Evolutionary conservation across 1,140 invertebrate genomes (phyloP).

Genomic region (Tyrophagus putrescentiae): DNA sequence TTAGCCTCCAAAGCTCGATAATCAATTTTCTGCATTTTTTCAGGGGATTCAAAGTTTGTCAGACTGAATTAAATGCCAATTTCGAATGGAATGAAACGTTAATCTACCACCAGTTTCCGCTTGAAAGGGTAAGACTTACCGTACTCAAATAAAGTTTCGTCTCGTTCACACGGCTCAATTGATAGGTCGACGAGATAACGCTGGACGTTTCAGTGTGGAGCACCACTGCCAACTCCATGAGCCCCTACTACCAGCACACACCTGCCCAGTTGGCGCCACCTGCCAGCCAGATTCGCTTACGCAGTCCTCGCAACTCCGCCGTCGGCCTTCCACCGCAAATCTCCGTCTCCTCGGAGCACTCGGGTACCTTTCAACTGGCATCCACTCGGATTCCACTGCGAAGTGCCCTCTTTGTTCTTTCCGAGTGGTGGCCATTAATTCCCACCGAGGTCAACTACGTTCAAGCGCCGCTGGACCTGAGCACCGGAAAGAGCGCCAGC

Average conservation of each 20-base stretch:
- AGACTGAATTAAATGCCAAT: constrained; percentile 20
- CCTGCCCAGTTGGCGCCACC: background rate
- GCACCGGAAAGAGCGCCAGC: background rate
- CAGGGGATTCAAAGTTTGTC: constrained; percentile 23
- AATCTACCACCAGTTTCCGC: constrained; percentile 26
- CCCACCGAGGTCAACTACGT: background rate
- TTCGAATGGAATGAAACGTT: constrained; percentile 25
- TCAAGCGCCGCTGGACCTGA: background rate
- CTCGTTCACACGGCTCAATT: background rate
- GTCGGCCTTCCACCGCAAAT: background rate
- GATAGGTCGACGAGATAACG: constrained; percentile 22
- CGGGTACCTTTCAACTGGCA: constrained; percentile 11
- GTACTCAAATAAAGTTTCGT: background rate
- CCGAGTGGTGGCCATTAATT: constrained; percentile 25
- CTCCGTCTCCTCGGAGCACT: background rate
- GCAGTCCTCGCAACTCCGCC: background rate
- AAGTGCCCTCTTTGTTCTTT: constrained; percentile 17
- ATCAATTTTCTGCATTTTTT: background rate
- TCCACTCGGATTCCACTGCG: constrained; percentile 23
- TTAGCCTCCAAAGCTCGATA: background rate
- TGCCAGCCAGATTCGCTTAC: background rate
- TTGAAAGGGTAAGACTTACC: constrained; percentile 21
- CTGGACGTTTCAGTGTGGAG: constrained; percentile 23
- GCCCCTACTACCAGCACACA: background rate
- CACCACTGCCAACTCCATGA: background rate